Conservation (phyloP, 2,797 vertebrate genomes). For the Thunnus albacares region DNA sequence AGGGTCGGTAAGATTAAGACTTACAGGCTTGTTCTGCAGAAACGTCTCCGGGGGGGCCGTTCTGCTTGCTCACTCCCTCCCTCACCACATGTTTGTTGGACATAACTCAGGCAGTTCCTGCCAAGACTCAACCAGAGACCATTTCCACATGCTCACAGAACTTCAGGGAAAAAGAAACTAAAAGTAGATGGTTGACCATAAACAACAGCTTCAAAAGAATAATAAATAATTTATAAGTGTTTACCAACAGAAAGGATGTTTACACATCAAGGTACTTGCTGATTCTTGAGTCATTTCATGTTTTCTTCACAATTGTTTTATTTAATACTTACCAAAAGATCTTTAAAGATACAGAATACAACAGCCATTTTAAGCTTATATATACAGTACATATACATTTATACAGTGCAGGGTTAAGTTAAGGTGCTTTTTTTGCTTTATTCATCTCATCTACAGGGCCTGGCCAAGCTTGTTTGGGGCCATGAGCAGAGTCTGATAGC, state of each 20-base stretch:
- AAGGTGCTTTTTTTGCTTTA: background rate
- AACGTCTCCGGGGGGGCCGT: constrained; percentile 17
- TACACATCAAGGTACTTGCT: background rate
- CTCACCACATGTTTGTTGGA: constrained; percentile 55
- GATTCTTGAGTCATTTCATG: constrained; percentile 1
- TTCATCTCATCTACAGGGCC: background rate
- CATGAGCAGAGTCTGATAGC: background rate
- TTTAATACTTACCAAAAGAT: background rate
- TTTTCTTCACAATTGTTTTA: background rate
- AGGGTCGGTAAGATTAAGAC: constrained; percentile 4
- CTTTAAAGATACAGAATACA: constrained; percentile 1
- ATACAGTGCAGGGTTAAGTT: background rate
- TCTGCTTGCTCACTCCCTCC: constrained; percentile 12
- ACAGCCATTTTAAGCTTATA: background rate
- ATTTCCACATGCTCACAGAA: constrained; percentile 49
- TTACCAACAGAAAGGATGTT: constrained; percentile 20
- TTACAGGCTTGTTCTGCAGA: constrained; percentile 45
- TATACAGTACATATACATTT: background rate
- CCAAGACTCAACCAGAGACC: constrained; percentile 56
- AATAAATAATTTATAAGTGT: background rate
- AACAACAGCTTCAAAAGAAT: background rate
- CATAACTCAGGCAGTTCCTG: constrained; percentile 10
- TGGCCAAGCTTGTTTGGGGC: background rate
- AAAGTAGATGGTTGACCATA: constrained; percentile 22
- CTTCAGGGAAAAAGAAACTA: constrained; percentile 66